A percentile compares a stretch with the other conserved stretches of the same genome.
Conservation (phyloP, 2,113 vertebrate species). For the Aptenodytes patagonicus region DNA sequence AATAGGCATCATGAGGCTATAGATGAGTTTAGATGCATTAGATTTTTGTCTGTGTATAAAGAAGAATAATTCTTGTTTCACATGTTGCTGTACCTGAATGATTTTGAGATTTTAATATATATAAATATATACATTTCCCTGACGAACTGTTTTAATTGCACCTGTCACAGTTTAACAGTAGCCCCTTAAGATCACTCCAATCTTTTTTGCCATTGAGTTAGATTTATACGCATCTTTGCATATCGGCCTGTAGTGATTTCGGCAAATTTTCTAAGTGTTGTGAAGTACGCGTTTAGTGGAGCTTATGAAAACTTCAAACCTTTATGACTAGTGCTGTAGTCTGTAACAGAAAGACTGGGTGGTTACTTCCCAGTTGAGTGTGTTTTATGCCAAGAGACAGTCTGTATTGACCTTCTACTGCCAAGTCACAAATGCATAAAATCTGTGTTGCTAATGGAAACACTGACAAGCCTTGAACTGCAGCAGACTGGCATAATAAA, state of each 20-base stretch:
- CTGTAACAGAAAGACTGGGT: neutral
- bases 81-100: neutral
- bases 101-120: neutral
- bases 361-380: neutral
- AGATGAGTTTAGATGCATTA: neutral
- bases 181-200: neutral
- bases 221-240: neutral
- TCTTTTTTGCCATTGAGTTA: neutral
- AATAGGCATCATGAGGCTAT: neutral
- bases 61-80: neutral
- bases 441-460: constrained; percentile 44
- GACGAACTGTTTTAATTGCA: neutral
- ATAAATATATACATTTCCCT: neutral
- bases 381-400: neutral
- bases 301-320: neutral
- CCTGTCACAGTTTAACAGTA: too few relatives aligned
- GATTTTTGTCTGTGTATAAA: neutral
- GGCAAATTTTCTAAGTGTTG: neutral
- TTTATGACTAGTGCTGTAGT: neutral
- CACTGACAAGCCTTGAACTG: neutral
- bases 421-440: constrained; percentile 31
- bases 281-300: neutral
- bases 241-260: neutral
- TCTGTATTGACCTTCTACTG: neutral
- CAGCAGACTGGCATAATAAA: neutral